Evolutionary conservation across 2,797 vertebrate genomes (phyloP), one percentile per base, ranked within the genome.

Genomic region (Champsocephalus esox): DNA sequence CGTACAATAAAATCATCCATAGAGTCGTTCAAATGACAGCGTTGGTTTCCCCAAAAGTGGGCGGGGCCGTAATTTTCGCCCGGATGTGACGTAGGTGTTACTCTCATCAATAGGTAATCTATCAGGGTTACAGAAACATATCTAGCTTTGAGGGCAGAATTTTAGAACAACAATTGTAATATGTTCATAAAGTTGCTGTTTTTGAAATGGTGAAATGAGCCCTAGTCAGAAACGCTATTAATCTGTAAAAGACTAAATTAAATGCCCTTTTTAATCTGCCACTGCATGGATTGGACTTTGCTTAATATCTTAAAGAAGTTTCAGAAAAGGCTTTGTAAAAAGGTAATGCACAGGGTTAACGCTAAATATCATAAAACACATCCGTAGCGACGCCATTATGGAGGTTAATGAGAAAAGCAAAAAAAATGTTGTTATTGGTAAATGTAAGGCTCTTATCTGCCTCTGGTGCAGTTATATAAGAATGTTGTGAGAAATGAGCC

Each of bases 321-420:
- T 63, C 14, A 9, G 7, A 34, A 48, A 48, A 49, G 28, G 16
- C n/a, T 56, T 52, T 12, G 19, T 21, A 52, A 55, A 14, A 4
- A 52, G 12, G 2, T 49, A 38, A 34, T 17, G 28, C 55, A 16
- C 19, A 66, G 14, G 6, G 4, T 66, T 71, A 21, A 17, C 45
- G 46, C 45, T 34, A 8, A 6, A 6, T 56, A 12, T 52, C 65
- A 65, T 49, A 72, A 12, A 58, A 65, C 24, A 43, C 43, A 21
- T 46, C 54, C 19, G 38, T 50, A 13, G 54, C 56, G 55, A 12
- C 41, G 34, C 28, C 21, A 44, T 55, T 2, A 3, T 72, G 14
- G 38, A 83, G 65, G 56, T 82, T 45, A 46, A 32, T 24, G 56
- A 55, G 9, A 11, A 2, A 74, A n/a, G 11, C 17, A 34, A 38